Conservation (phyloP, 2,113 vertebrate genomes). For the Nothobranchius kuhntae region DNA sequence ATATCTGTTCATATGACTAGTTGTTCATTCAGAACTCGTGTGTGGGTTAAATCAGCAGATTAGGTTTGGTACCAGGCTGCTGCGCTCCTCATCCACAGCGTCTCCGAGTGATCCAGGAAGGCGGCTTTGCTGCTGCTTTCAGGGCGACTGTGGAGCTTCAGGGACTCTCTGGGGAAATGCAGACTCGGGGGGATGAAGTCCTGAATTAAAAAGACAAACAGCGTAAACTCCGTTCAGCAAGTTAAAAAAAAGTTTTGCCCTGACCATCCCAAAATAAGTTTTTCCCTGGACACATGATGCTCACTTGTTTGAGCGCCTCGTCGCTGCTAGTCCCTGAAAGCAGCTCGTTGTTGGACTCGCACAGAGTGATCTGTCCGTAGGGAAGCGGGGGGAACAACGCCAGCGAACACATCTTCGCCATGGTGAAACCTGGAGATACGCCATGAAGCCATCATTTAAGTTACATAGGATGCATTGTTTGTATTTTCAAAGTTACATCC, state of each 20-base stretch:
- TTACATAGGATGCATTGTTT: background rate
- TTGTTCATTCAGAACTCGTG: background rate
- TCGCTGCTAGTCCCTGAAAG: constrained; percentile 72
- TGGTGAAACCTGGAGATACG: constrained; percentile 15
- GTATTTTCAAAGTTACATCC: background rate
- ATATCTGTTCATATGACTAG: no score
- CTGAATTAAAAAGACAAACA: constrained; percentile 65
- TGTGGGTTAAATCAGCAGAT: background rate
- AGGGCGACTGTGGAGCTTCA: constrained; percentile 86
- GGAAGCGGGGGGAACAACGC: constrained; percentile 85
- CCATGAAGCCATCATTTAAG: background rate
- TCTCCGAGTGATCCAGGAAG: constrained; percentile 89
- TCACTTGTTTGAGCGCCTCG: constrained; percentile 78
- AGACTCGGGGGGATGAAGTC: constrained; percentile 81
- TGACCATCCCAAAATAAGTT: background rate
- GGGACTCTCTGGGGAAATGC: constrained; percentile 83
- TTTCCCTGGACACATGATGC: background rate
- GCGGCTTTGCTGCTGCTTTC: constrained; percentile 87
- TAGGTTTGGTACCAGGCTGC: constrained; percentile 79
- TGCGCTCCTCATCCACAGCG: constrained; percentile 91
- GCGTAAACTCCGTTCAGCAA: background rate
- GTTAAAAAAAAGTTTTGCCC: no score
- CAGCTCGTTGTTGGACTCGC: constrained; percentile 88
- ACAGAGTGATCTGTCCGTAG: constrained; percentile 81
- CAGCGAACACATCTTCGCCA: constrained; percentile 84